Conservation (phyloP, 1,140 invertebrate species). For the Trinorchestia longiramus region DNA sequence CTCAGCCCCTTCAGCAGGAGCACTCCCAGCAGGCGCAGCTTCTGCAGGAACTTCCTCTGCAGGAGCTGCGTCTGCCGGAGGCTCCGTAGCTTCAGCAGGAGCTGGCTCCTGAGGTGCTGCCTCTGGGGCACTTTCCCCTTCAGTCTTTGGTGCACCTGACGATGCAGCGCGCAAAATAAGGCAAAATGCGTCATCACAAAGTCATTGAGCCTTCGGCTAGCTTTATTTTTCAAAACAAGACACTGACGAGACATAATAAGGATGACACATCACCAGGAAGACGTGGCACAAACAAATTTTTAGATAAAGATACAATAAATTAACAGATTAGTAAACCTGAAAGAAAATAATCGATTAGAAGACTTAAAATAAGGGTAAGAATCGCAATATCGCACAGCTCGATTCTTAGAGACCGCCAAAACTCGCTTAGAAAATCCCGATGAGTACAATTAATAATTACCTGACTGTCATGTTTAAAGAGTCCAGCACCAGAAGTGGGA, state of each 20-base stretch:
- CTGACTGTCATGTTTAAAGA: neutral
- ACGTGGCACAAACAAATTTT: neutral
- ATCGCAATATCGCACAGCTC: slow-evolving; percentile 7
- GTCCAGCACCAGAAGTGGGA: neutral
- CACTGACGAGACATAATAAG: slow-evolving; percentile 31
- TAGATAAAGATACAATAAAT: neutral
- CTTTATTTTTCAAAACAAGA: neutral
- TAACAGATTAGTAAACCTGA: slow-evolving; percentile 43
- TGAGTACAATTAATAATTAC: neutral
- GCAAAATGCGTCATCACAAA: slow-evolving; percentile 20
- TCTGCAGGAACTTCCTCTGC: slow-evolving; percentile 45
- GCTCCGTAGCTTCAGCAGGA: slow-evolving; percentile 13
- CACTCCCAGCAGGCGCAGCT: slow-evolving; percentile 6
- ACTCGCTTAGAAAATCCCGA: neutral
- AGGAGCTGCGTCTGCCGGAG: slow-evolving; percentile 49
- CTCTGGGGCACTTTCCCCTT: slow-evolving; percentile 51
- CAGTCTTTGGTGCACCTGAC: slow-evolving; percentile 40
- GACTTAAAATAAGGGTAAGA: neutral
- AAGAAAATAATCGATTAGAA: slow-evolving; percentile 19
- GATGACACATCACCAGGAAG: slow-evolving; percentile 32
- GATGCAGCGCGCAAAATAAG: slow-evolving; percentile 48
- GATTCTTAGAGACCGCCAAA: neutral
- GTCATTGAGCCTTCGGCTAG: neutral
- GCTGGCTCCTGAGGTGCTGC: slow-evolving; percentile 53
- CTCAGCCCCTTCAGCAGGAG: neutral